Percentiles rank a stretch among this genome's conserved stretches.
Evolutionary conservation across 2,888 invertebrate genomes (phyloP).

Genomic region (Melinaea marsaeus): DNA sequence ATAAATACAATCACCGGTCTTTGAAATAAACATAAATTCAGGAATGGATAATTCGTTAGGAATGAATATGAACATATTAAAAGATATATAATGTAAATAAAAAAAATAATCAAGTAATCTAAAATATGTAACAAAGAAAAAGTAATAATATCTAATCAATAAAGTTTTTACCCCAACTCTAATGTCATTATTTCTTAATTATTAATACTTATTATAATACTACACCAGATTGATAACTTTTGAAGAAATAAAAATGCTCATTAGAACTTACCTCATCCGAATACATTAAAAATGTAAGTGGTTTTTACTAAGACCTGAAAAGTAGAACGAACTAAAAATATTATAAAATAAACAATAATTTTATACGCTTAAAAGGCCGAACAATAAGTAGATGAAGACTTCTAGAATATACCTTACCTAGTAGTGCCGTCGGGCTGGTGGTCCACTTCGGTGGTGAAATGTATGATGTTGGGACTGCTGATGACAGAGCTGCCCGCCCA

Average conservation of each 20-base stretch:
- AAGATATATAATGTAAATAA: no score
- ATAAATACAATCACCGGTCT: no score
- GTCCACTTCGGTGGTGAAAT: conserved; percentile 85
- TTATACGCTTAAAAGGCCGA: conserved; percentile 1
- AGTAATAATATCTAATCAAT: no score
- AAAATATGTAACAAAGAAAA: background rate
- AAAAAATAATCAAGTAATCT: no score
- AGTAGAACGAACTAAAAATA: background rate
- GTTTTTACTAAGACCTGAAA: background rate
- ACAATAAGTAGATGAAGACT: background rate
- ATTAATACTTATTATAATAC: no score
- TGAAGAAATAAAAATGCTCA: no score
- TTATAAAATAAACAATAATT: background rate
- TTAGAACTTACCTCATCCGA: no score
- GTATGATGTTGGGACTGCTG: conserved; percentile 90
- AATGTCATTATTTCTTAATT: conserved; percentile 79
- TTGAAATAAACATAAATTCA: no score
- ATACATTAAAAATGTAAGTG: no score
- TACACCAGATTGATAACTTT: no score
- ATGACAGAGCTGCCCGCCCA: conserved; percentile 89
- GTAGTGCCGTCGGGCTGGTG: conserved; percentile 62
- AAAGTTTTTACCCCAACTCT: conserved; percentile 95
- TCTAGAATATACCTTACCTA: conserved; percentile 42
- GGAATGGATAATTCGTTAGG: no score
- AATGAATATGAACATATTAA: no score